Conservation (phyloP, 2,888 invertebrate species). For the Drosophila setosimentum region DNA sequence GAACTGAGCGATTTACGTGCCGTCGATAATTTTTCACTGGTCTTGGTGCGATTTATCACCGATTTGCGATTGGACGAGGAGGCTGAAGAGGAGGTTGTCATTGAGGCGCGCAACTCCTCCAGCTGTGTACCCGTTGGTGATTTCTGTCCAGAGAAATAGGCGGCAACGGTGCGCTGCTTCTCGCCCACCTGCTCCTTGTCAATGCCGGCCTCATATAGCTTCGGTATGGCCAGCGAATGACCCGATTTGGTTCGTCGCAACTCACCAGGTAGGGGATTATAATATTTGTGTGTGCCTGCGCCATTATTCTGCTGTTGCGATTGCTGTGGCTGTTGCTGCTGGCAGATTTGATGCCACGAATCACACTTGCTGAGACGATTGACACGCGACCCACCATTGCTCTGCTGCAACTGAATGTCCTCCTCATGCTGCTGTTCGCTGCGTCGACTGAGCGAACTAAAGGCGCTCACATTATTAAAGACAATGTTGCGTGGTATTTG, state of each 20-base stretch:
- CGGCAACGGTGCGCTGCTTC: conserved; percentile 90
- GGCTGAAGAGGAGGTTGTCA: conserved; percentile 25
- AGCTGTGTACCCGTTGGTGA: conserved; percentile 80
- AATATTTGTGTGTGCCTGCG: conserved; percentile 23
- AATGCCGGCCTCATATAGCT: conserved; percentile 93
- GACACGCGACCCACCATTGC: conserved; percentile 57
- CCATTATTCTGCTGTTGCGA: conserved; percentile 25
- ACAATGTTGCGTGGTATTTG: conserved; percentile 84
- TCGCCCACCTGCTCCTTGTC: conserved; percentile 88
- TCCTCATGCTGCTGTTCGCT: conserved; percentile 29
- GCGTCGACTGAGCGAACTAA: conserved; percentile 81
- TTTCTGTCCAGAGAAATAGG: conserved; percentile 88
- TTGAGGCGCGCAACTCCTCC: conserved; percentile 62
- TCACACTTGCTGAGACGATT: conserved; percentile 89
- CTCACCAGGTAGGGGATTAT: conserved; percentile 46
- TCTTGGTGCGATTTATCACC: conserved; percentile 85
- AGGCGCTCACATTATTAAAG: conserved; percentile 83
- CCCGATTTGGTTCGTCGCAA: conserved; percentile 89
- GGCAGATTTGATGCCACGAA: conserved; percentile 91
- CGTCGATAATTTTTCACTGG: conserved; percentile 86
- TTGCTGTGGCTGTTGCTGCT: conserved; percentile 75
- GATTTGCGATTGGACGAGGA: conserved; percentile 63
- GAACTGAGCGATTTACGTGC: conserved; percentile 83
- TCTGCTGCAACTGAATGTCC: conserved; percentile 49
- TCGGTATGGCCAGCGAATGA: conserved; percentile 90